Evolutionary conservation across 1,140 invertebrate genomes (phyloP), one percentile per base, ranked within the genome.

Genomic region (Tetraneura akinire): DNA sequence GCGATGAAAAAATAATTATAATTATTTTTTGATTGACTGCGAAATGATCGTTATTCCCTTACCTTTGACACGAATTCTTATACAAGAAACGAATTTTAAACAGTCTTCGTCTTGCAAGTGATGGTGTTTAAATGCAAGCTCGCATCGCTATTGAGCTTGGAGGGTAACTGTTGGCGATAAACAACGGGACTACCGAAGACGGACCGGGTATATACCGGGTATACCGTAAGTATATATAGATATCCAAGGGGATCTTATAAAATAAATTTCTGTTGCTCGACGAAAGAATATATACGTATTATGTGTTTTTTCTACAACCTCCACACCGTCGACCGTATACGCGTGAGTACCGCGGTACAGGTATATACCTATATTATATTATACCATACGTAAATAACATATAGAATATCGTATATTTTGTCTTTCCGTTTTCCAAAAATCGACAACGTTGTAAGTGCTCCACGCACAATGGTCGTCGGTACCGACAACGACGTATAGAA

Each of bases 361-460:
- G n/a, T 51, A n/a, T 55, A 26, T 13, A 14, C 23, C 6, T 57
- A 26, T 23, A 5, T 14, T 13, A 57, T 57, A 57, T 57, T 14
- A 23, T 23, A 11, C 23, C 23, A 13, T 23, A 11, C 3, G 32
- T 4, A 37, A 37, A 37, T 8, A 37, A 37, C 8, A 37, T 37
- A 37, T 37, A 37, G 32, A 3, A 8, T 4, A 3, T 37, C 32
- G 32, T 37, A 37, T 37, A 37, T 37, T 74, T 74, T 74, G 71
- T 55, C 71, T 74, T 74, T 74, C 55, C 71, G 71, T 74, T 55
- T 55, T 32, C 29, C 70, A 8, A 55, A 4, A 3, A 57, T 74
- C 29, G 71, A 74, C 71, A 55, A 32, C 32, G 18, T 4, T 55
- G 71, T 51, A 53, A 53, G 51, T 53, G 45, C 29, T 74, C n/a